A percentile compares a stretch with the other conserved stretches of the same genome.
These are phyloP conservation scores for Pristionchus exspectatus DNA, from an alignment of 2,888 invertebrate species.

Conservation along the genomic window DNA sequence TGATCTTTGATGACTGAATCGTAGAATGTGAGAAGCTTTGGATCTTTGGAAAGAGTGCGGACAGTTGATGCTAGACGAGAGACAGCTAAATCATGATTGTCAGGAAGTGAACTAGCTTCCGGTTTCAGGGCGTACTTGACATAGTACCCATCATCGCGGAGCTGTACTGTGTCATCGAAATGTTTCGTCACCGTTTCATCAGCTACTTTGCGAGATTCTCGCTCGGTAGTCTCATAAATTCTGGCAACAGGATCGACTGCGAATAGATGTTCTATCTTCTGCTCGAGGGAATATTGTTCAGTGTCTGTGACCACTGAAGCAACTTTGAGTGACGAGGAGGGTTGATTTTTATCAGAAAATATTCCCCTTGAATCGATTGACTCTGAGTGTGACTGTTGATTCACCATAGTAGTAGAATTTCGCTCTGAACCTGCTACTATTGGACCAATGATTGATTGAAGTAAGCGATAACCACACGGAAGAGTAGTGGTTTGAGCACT, in stretches of 20 bases:
- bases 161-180: neutral
- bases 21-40: neutral
- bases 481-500: neutral
- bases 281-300: neutral
- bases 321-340: neutral
- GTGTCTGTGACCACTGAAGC: neutral
- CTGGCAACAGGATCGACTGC: too few species aligned
- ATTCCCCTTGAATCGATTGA: neutral
- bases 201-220: too few species aligned
- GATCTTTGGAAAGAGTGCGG: neutral
- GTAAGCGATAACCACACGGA: neutral
- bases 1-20: slow-evolving; percentile 24
- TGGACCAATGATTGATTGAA: neutral
- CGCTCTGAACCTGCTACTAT: neutral
- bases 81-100: neutral
- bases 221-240: too few species aligned
- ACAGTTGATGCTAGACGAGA: neutral
- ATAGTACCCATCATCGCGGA: neutral
- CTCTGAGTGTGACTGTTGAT: neutral
- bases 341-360: neutral
- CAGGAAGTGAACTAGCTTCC: neutral
- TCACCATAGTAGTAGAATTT: neutral
- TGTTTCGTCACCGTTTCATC: neutral
- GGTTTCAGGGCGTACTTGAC: neutral
- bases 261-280: too few species aligned